Evolutionary conservation across 2,113 vertebrate genomes (phyloP).

Genomic region (Chlorodrepanis virens): DNA sequence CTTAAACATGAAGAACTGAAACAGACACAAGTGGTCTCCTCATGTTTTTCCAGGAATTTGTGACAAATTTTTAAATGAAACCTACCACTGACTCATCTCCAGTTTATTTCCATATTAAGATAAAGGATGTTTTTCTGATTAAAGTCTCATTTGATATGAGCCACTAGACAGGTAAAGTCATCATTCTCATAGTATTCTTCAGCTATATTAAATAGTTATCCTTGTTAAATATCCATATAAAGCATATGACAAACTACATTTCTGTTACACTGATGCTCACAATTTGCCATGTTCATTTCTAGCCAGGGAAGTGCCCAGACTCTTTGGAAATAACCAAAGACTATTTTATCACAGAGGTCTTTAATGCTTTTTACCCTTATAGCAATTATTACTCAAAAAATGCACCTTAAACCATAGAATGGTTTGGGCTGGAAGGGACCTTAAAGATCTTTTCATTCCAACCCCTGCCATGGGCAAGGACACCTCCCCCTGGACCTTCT

Average conservation of each 20-base stretch:
- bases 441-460: neutral
- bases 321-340: neutral
- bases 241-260: neutral
- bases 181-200: neutral
- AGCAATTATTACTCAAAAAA: neutral
- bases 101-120: neutral
- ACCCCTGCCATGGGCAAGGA: neutral
- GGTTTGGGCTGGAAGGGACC: neutral
- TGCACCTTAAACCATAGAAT: neutral
- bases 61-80: neutral
- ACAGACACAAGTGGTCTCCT: neutral
- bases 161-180: rapidly evolving
- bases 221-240: neutral
- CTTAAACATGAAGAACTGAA: neutral
- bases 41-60: neutral
- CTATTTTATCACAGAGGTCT: neutral
- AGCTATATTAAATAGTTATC: neutral
- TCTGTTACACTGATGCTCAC: neutral
- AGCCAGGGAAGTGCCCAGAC: neutral
- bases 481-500: neutral
- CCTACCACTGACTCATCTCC: neutral
- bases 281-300: neutral
- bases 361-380: neutral
- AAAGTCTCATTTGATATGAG: neutral
- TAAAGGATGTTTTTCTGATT: neutral